These are phyloP conservation scores for Cromileptes altivelis DNA, from an alignment of 2,113 vertebrate species.

Conservation along the genomic window DNA sequence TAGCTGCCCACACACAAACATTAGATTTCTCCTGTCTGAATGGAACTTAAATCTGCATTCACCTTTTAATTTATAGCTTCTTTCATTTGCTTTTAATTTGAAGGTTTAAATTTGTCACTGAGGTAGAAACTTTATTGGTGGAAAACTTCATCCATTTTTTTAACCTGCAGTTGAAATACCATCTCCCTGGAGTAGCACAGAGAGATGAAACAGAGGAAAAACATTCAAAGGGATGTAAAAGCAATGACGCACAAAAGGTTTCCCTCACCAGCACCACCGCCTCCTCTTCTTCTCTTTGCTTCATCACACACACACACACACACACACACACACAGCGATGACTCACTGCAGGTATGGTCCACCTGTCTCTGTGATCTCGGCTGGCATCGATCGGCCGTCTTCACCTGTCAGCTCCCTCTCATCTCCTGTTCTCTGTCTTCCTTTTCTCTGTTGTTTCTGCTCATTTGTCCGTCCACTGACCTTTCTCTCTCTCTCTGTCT, in stretches of 20 bases:
- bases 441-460: neutral
- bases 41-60: no score
- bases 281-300: no score
- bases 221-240: neutral
- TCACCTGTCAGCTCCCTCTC: slow-evolving; percentile 55
- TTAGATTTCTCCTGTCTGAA: no score
- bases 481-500: neutral
- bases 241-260: slow-evolving; percentile 26
- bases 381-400: slow-evolving; percentile 23
- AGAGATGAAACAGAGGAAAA: neutral
- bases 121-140: neutral
- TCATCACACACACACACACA: slow-evolving; percentile 2
- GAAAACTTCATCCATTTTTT: no score
- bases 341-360: slow-evolving; percentile 45
- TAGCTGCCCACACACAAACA: no score
- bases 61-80: no score
- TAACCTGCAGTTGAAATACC: neutral
- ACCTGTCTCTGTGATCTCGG: slow-evolving; percentile 49
- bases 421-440: neutral
- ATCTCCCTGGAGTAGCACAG: neutral
- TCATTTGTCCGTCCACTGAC: neutral
- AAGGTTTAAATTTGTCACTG: neutral
- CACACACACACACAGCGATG: slow-evolving; percentile 23
- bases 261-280: no score
- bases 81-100: neutral